These are phyloP conservation scores for Nematostella vectensis DNA, from an alignment of 92 coral and sea anemone species.

Conservation along the genomic window DNA sequence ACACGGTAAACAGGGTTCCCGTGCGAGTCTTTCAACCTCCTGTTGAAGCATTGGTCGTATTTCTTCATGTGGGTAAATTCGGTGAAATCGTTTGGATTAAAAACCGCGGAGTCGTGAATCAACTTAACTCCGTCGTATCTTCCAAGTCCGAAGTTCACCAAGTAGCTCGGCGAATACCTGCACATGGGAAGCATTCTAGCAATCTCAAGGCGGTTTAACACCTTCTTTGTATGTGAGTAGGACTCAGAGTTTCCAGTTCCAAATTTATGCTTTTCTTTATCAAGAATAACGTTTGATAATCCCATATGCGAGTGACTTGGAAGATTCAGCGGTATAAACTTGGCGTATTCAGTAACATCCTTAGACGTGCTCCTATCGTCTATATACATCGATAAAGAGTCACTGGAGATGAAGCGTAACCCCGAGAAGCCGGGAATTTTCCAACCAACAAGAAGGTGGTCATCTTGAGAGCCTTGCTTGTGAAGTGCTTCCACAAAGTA, in stretches of 20 bases:
- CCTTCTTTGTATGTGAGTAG: constrained; percentile 15
- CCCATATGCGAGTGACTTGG: constrained; percentile 66
- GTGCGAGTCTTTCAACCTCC: constrained; percentile 70
- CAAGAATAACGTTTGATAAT: constrained; percentile 25
- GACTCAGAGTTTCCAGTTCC: constrained; percentile 45
- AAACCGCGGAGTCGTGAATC: constrained; percentile 87
- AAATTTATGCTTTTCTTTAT: constrained; percentile 38
- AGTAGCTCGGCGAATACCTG: constrained; percentile 73
- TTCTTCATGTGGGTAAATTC: constrained; percentile 64
- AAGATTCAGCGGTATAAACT: constrained; percentile 70
- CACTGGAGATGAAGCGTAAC: constrained; percentile 69
- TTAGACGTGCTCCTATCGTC: constrained; percentile 36
- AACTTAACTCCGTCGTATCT: constrained; percentile 86
- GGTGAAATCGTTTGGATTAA: constrained; percentile 76
- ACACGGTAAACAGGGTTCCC: constrained; percentile 28
- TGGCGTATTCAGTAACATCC: constrained; percentile 75
- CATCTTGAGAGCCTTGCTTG: constrained; percentile 61
- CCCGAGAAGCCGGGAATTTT: constrained; percentile 63
- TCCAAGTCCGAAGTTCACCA: constrained; percentile 63
- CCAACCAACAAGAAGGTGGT: constrained; percentile 92
- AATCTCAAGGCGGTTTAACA: constrained; percentile 30
- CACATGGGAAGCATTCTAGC: constrained; percentile 44
- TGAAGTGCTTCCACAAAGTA: constrained; percentile 92
- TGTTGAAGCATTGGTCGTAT: constrained; percentile 48
- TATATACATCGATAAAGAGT: constrained; percentile 69